Evolutionary conservation across 2,113 vertebrate species (phyloP).

Genomic region (Panthera leo): DNA sequence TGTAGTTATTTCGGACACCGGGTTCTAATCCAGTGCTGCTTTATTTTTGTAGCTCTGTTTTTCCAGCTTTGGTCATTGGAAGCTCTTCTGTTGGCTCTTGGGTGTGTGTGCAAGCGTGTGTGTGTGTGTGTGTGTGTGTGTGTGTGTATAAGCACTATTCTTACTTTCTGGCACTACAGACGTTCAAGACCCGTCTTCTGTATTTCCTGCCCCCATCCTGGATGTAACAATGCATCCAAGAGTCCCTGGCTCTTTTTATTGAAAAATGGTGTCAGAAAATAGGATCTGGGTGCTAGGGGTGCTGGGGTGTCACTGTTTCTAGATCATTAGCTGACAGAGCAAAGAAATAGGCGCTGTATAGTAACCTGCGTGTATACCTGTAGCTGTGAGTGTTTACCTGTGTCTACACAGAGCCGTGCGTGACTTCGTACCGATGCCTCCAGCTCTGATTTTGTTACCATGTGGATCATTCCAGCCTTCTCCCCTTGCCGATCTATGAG

Average conservation of each 20-base stretch:
- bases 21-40: neutral
- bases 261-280: neutral
- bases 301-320: too few species aligned
- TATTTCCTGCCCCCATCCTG: neutral
- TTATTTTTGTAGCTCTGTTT: neutral
- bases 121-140: neutral
- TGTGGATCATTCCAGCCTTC: fast-evolving
- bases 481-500: neutral
- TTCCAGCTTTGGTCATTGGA: neutral
- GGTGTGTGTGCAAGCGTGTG: neutral
- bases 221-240: neutral
- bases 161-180: neutral
- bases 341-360: fast-evolving
- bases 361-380: fast-evolving
- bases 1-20: neutral
- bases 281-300: neutral
- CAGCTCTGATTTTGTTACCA: neutral
- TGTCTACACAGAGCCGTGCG: fast-evolving
- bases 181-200: neutral
- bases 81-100: neutral
- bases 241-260: neutral
- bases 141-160: neutral
- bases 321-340: neutral
- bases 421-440: neutral
- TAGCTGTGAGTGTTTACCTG: fast-evolving